These are phyloP conservation scores for Ornithoptera priamus DNA, from an alignment of 2,888 invertebrate genomes.

Conservation along the genomic window DNA sequence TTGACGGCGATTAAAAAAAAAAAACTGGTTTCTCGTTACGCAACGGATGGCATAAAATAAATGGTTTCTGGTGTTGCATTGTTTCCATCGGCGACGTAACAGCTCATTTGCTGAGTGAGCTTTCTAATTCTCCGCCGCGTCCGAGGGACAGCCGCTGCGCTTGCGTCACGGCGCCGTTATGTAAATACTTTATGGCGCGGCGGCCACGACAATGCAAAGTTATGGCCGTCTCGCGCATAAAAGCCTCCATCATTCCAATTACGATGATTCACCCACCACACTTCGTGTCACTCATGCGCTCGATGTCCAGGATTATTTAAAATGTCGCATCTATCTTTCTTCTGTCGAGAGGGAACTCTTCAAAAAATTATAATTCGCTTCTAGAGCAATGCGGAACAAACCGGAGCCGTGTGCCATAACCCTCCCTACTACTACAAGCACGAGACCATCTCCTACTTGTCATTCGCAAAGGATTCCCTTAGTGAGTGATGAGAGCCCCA, in stretches of 20 bases:
- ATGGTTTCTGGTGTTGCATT: conserved; percentile 17
- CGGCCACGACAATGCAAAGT: conserved; percentile 15
- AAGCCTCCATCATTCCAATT: background rate
- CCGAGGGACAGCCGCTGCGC: conserved; percentile 16
- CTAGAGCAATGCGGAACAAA: no score
- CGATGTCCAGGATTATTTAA: no score
- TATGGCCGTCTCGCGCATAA: conserved; percentile 12
- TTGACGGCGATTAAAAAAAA: background rate
- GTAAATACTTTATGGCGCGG: conserved; percentile 17
- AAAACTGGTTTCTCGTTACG: conserved; percentile 19
- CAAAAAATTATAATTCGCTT: no score
- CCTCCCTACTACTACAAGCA: no score
- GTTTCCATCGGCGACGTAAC: conserved; percentile 24
- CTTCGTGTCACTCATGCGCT: background rate
- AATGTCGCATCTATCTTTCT: no score
- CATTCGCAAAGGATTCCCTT: no score
- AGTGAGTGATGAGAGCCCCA: no score
- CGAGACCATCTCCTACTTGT: no score
- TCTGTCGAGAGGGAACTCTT: no score
- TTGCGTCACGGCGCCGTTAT: conserved; percentile 23
- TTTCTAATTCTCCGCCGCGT: conserved; percentile 24
- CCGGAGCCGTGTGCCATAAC: no score
- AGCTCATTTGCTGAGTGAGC: conserved; percentile 22
- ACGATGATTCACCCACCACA: background rate
- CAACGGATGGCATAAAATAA: conserved; percentile 19